phyloP scores from a whole-genome alignment of 2,888 invertebrate genomes.

The Ligdia adustata region DNA sequence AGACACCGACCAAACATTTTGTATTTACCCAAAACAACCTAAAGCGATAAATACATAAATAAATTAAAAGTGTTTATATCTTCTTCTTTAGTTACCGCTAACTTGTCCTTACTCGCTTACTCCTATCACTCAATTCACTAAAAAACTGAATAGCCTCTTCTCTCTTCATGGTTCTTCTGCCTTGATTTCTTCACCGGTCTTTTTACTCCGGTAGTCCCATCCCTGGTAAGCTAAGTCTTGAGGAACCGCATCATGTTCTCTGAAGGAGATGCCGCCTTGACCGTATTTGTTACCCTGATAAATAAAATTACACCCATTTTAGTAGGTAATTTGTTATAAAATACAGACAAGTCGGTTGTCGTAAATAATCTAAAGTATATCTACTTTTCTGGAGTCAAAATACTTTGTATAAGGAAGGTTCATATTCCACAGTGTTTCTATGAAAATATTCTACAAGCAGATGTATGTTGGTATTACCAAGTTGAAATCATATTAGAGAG shows the following conservation, averaged over 20 bases:
- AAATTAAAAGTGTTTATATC: too few species aligned
- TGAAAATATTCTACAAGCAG: too few species aligned
- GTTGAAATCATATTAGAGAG: too few species aligned
- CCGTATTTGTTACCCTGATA: constrained; percentile 68
- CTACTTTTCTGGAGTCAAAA: too few species aligned
- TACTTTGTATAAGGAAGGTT: too few species aligned
- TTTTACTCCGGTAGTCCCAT: constrained; percentile 86
- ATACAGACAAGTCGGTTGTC: neutral
- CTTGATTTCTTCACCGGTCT: constrained; percentile 76
- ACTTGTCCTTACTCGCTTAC: too few species aligned
- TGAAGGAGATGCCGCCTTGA: constrained; percentile 85
- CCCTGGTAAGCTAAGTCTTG: constrained; percentile 90
- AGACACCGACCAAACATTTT: too few species aligned
- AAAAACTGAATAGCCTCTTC: neutral
- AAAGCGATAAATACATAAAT: too few species aligned
- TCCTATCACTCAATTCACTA: neutral
- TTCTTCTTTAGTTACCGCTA: too few species aligned
- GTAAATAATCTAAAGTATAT: neutral
- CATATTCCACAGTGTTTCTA: too few species aligned
- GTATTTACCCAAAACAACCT: too few species aligned
- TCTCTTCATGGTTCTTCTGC: constrained; percentile 65
- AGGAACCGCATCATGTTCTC: constrained; percentile 79
- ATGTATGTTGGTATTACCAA: too few species aligned
- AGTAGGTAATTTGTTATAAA: neutral
- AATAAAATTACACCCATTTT: neutral